phyloP scores from a whole-genome alignment of 2,797 vertebrate species.

The Buphagus erythrorhynchus region DNA sequence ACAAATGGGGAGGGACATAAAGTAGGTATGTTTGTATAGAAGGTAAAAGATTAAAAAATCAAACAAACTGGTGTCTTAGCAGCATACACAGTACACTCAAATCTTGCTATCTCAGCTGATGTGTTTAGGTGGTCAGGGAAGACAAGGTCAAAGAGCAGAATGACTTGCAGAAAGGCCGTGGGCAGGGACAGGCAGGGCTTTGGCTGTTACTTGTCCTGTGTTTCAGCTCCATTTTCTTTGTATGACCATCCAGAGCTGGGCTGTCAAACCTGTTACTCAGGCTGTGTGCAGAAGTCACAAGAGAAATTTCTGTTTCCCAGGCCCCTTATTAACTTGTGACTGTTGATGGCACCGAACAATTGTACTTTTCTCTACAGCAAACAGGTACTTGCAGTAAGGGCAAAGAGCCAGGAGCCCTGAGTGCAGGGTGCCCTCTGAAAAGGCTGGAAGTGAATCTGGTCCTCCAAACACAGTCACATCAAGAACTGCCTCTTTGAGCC shows the following conservation, averaged over 20 bases:
- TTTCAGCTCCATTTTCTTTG: neutral
- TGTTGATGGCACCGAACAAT: neutral
- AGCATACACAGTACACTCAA: neutral
- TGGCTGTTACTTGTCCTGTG: fast-evolving
- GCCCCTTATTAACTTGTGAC: neutral
- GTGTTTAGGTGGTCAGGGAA: neutral
- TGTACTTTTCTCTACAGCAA: neutral
- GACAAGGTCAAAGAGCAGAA: neutral
- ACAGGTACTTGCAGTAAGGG: neutral
- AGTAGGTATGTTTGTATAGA: neutral
- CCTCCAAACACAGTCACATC: neutral
- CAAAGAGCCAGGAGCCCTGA: neutral
- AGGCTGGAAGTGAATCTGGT: neutral
- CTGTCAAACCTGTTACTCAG: neutral
- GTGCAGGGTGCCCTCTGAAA: neutral
- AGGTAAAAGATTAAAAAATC: neutral
- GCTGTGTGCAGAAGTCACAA: neutral
- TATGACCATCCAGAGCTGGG: neutral
- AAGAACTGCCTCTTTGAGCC: neutral
- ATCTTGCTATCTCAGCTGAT: neutral
- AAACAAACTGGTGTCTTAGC: neutral
- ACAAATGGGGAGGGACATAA: neutral
- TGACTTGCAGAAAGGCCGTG: neutral
- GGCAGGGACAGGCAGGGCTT: neutral
- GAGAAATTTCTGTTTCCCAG: neutral